These are phyloP conservation scores for Miniopterus natalensis DNA, from an alignment of 2,113 vertebrate genomes.

Conservation along the genomic window DNA sequence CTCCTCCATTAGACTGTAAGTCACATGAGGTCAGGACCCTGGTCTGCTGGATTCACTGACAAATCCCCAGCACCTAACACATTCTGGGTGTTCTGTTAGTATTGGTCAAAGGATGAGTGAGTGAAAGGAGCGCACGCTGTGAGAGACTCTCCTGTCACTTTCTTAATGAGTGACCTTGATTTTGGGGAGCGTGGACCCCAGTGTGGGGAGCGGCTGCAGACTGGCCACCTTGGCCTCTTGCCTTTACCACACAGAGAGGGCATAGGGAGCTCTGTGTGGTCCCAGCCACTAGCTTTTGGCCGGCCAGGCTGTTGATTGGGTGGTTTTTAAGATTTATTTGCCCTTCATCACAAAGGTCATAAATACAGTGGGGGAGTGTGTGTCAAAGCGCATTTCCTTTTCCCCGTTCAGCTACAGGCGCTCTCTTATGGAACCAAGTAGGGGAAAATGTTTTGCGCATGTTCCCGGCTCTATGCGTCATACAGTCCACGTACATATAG, in stretches of 20 bases:
- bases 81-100: neutral
- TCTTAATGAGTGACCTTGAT: neutral
- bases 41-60: neutral
- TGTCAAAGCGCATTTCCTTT: neutral
- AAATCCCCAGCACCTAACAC: too few relatives aligned
- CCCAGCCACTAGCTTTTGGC: neutral
- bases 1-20: neutral
- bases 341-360: neutral
- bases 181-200: neutral
- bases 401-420: neutral
- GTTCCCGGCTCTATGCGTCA: neutral
- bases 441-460: neutral
- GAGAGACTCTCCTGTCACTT: neutral
- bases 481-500: neutral
- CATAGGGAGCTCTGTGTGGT: constrained; percentile 5
- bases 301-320: neutral
- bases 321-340: constrained; percentile 5
- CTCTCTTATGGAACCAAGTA: neutral
- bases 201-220: neutral
- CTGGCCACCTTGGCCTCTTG: neutral
- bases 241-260: neutral
- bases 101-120: neutral
- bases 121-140: neutral
- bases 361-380: neutral
- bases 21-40: neutral